Evolutionary conservation across 2,797 vertebrate genomes (phyloP), one percentile per base, ranked within the genome.

Genomic region (Poecilia picta): DNA sequence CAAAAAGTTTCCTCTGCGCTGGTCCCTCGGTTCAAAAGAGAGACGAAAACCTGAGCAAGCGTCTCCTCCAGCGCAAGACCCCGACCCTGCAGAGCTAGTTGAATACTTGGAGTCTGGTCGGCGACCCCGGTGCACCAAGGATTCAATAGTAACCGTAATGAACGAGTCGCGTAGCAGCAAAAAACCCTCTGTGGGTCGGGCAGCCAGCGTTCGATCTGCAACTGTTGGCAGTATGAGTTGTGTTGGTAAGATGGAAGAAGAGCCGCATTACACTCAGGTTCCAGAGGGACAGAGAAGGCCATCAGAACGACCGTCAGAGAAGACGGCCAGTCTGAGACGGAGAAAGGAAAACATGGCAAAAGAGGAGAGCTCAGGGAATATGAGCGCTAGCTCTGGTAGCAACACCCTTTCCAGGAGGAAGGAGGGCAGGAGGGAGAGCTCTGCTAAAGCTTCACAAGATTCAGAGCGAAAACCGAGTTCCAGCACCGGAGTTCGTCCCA

Each of bases 31-130:
- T 5, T 88, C 93, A 79, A 96, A 94, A 85, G 97, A 96, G 53
- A 95, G 94, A 49, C 82, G 89, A 1, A 92, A 93, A 28, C 90
- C 92, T 0, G 84, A 91, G 0, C 91, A 91, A 31, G 84, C 74
- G 6, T 80, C 90, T 75, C 68, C 75, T 18, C 31, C 72, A 3
- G 76, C 53, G 20, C 72, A 85, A 46, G 85, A 90, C 43, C 74
- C 92, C 0, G 90, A 94, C 0, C 93, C 94, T 8, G 95, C 91
- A 0, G 97, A 97, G 86, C 89, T 98, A 41, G 97, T 98, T 2
- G 95, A 98, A 72, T 98, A 97, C 90, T 84, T 97, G 90, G 97
- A 98, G 80, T 98, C 97, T 1, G 96, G 97, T 16, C 94, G 97
- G 18, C 94, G 97, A 45, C 97, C 98, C 0, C 95, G 95, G 1